Base-by-base conservation (phyloP, 2,888 invertebrate genomes). In the Crossocerus cetratus region DNA sequence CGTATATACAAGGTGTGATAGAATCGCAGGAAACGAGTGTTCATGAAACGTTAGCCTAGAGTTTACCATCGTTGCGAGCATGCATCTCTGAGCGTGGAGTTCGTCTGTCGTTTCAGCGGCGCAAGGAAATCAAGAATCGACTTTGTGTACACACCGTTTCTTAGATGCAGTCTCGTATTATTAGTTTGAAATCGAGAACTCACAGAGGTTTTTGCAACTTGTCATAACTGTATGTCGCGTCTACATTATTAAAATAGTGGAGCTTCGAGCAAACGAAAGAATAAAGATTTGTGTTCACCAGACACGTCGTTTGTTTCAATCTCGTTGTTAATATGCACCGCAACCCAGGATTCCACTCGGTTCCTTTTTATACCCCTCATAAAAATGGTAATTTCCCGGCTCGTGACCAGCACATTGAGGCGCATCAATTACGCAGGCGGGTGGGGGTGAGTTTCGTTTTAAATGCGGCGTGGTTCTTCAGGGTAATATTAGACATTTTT, bases 231-330 rank as follows among this genome's bases (percentile, higher is more conserved):
- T 83, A 74, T 71, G 74, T 73, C 72, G 78, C 76, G 77, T 78
- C 58, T 77, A 76, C 67, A 56, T 63, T 77, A 79, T 77, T 76
- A 74, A 78, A 77, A 76, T 80, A 79, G 69, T 76, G 69, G 69
- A 81, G 80, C 85, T 85, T 84, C 43, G 78, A 76, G 80, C 67
- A 73, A 81, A 83, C 76, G 76, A 84, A 79, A 72, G 76, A 83
- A 82, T 80, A 82, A 83, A 79, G 65, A 69, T 84, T 87, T 85
- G 83, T 81, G 84, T 86, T 87, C 83, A 84, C 74, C 70, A 65
- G 65, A 65, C 55, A 42, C 2, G 5, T 59, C 57, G 42, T 69
- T 68, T 74, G 74, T 72, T 72, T 69, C 61, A 45, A 64, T 22
- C 18, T 43, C 23, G 32, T 23, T 56, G n/a, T 18, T 44, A 53